Percentiles rank a stretch among this genome's conserved stretches.
Conservation (phyloP, 2,888 invertebrate species). For the Seira ritae region DNA sequence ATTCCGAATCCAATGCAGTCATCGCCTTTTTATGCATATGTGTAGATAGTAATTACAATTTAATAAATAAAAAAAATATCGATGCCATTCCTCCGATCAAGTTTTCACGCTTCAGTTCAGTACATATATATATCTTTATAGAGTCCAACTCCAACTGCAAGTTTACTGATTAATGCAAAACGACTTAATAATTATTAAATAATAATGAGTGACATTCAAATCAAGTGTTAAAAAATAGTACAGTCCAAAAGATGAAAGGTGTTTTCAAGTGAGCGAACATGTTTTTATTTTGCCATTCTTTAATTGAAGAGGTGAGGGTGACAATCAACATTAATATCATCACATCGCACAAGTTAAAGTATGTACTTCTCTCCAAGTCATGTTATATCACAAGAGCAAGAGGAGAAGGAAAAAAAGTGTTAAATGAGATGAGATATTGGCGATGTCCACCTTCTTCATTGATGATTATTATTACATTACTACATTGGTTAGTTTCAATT, state of each 20-base stretch:
- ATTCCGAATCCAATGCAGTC: too few species aligned
- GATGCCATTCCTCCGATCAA: too few species aligned
- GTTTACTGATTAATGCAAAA: neutral
- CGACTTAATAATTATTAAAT: slow-evolving; percentile 13
- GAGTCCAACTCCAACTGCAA: neutral
- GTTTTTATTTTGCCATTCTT: neutral
- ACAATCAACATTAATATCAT: slow-evolving; percentile 29
- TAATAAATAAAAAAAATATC: too few species aligned
- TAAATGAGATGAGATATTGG: too few species aligned
- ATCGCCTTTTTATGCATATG: too few species aligned
- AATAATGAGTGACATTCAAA: slow-evolving; percentile 20
- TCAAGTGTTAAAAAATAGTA: slow-evolving; percentile 23
- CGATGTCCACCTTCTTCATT: neutral
- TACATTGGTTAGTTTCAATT: neutral
- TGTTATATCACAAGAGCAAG: too few species aligned
- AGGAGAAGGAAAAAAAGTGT: too few species aligned
- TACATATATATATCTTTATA: neutral
- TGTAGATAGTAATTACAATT: too few species aligned
- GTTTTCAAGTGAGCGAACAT: slow-evolving; percentile 15
- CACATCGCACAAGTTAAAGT: too few species aligned
- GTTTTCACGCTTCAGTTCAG: neutral
- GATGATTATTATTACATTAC: neutral
- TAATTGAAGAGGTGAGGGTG: slow-evolving; percentile 40
- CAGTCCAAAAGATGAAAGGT: slow-evolving; percentile 16
- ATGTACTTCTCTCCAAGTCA: too few species aligned